A percentile compares a stretch with the other conserved stretches of the same genome.
Evolutionary conservation across 1,140 invertebrate genomes (phyloP).

Genomic region (Scylla paramamosain): DNA sequence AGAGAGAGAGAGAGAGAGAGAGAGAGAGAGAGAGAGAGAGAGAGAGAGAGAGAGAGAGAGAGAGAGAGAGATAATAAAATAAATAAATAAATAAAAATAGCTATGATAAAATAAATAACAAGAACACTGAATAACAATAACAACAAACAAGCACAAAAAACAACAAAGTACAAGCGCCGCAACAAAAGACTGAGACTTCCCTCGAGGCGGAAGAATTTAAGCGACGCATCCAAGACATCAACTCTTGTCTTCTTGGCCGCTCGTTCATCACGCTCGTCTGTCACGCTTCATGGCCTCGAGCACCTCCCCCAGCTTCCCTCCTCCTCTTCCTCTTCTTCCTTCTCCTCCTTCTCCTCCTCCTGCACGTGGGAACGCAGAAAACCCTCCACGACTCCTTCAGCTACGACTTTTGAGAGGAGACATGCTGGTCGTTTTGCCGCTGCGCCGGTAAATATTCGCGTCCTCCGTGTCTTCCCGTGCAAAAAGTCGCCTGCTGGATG

Average conservation of each 20-base stretch:
- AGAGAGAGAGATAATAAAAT: neutral
- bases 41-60: slow-evolving; percentile 65
- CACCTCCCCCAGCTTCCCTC: neutral
- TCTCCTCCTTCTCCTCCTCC: neutral
- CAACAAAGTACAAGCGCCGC: neutral
- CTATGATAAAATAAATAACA: neutral
- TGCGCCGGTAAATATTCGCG: neutral
- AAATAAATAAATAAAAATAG: neutral
- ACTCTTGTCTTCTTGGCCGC: neutral
- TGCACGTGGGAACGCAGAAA: neutral
- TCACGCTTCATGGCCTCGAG: neutral
- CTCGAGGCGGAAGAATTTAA: neutral
- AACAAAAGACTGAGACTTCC: neutral
- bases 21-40: slow-evolving; percentile 65
- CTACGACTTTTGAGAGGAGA: neutral
- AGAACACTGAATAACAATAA: neutral
- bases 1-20: slow-evolving; percentile 65
- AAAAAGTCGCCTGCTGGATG: neutral
- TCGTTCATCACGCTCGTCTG: slow-evolving; percentile 1
- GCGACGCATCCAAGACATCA: neutral
- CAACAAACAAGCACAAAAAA: neutral
- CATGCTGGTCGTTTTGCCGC: neutral
- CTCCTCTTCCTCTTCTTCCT: neutral
- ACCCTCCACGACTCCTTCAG: neutral
- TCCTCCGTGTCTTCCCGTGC: neutral